Percentiles rank a stretch among this genome's conserved stretches.
Evolutionary conservation across 2,113 vertebrate species (phyloP).

Genomic region (Etia nguti): DNA sequence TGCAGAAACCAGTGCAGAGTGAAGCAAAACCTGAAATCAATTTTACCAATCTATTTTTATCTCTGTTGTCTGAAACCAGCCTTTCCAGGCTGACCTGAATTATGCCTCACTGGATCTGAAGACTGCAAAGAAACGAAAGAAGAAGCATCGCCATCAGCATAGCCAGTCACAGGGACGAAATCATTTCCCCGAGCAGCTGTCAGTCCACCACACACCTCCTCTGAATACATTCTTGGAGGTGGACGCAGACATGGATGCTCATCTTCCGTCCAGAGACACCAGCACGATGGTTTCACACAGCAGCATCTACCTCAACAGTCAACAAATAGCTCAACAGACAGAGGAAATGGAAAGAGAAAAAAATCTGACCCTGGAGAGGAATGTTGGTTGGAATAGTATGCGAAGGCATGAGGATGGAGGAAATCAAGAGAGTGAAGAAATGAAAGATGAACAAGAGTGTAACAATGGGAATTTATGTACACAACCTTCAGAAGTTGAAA

Average conservation of each 20-base stretch:
- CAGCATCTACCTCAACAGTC: slow-evolving; percentile 77
- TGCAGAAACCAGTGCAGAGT: background rate
- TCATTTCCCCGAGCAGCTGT: slow-evolving; percentile 13
- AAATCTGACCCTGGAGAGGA: background rate
- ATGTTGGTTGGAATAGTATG: background rate
- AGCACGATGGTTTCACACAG: slow-evolving; percentile 64
- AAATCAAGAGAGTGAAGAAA: background rate
- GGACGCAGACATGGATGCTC: slow-evolving; percentile 27
- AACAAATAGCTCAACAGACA: slow-evolving; percentile 65
- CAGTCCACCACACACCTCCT: background rate
- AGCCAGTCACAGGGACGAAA: slow-evolving; percentile 23
- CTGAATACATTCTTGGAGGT: slow-evolving; percentile 29
- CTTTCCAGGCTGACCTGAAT: slow-evolving; percentile 52
- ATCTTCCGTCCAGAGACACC: slow-evolving; percentile 53
- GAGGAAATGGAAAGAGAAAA: slow-evolving; percentile 53
- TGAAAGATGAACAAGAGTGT: background rate
- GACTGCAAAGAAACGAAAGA: slow-evolving; percentile 51
- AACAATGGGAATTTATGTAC: background rate
- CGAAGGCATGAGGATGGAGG: background rate
- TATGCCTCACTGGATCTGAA: slow-evolving; percentile 73
- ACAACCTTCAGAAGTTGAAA: background rate
- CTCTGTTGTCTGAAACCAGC: background rate
- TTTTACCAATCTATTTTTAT: background rate
- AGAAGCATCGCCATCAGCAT: slow-evolving; percentile 46
- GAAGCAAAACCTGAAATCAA: background rate